Evolutionary conservation across 2,888 invertebrate species (phyloP).

Genomic region (Ceramica pisi): DNA sequence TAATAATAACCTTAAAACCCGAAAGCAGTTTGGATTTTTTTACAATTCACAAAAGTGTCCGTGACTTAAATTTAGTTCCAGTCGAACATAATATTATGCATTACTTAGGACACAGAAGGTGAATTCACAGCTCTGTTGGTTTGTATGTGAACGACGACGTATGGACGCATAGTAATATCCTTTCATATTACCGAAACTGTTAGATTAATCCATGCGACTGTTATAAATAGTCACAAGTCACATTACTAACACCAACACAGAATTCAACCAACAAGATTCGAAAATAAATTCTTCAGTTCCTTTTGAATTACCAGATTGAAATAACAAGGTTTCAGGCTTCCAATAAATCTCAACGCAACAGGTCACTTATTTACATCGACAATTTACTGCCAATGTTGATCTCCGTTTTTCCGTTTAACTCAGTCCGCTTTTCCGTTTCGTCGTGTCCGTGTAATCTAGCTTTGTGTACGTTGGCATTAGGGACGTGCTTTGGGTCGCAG

Average conservation of each 20-base stretch:
- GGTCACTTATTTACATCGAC: conserved; percentile 49
- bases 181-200: too few species aligned
- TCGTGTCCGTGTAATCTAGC: conserved; percentile 36
- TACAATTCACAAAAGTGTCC: too few species aligned
- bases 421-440: conserved; percentile 24
- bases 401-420: conserved; percentile 32
- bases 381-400: conserved; percentile 37
- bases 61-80: too few species aligned
- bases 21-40: too few species aligned
- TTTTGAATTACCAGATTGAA: neutral
- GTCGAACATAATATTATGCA: too few species aligned
- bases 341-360: conserved; percentile 34
- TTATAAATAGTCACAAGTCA: neutral
- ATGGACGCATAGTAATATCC: too few species aligned
- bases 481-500: conserved; percentile 45
- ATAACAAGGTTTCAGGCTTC: conserved; percentile 5
- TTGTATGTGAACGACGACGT: too few species aligned
- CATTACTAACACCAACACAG: neutral
- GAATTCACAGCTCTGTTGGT: too few species aligned
- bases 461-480: conserved; percentile 36
- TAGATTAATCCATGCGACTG: neutral
- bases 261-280: neutral
- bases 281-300: neutral
- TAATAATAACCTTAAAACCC: too few species aligned
- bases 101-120: too few species aligned